These are phyloP conservation scores for Drosophila nannoptera DNA, from an alignment of 1,140 invertebrate species.

Conservation along the genomic window DNA sequence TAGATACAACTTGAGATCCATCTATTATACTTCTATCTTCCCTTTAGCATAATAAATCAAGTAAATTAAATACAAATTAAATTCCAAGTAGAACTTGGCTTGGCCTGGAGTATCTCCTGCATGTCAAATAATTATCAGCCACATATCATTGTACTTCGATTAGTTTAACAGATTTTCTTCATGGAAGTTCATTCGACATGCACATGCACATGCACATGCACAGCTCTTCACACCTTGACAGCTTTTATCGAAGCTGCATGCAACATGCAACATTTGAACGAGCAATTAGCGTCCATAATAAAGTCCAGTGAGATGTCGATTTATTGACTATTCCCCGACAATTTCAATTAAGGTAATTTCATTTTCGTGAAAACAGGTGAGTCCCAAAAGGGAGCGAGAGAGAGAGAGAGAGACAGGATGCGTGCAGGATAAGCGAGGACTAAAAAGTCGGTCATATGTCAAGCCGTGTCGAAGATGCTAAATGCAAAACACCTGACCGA, in stretches of 20 bases:
- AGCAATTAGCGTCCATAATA: too few species aligned
- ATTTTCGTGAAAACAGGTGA: conserved; percentile 16
- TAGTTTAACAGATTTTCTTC: too few species aligned
- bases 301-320: background rate
- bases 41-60: background rate
- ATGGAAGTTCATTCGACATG: too few species aligned
- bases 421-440: background rate
- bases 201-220: too few species aligned
- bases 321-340: conserved; percentile 14
- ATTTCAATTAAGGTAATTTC: conserved; percentile 42
- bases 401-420: background rate
- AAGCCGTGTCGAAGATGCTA: too few species aligned
- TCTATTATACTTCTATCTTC: background rate
- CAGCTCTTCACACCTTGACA: background rate
- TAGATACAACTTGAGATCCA: too few species aligned
- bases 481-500: conserved; percentile 22
- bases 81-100: background rate
- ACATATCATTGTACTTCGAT: too few species aligned
- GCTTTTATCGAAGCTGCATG: background rate
- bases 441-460: conserved; percentile 17
- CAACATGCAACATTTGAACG: too few species aligned
- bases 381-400: conserved; percentile 8
- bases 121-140: background rate
- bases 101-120: background rate
- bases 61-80: background rate